phyloP scores from a whole-genome alignment of 2,113 vertebrate genomes.

The Tenebrosternarchus preto region DNA sequence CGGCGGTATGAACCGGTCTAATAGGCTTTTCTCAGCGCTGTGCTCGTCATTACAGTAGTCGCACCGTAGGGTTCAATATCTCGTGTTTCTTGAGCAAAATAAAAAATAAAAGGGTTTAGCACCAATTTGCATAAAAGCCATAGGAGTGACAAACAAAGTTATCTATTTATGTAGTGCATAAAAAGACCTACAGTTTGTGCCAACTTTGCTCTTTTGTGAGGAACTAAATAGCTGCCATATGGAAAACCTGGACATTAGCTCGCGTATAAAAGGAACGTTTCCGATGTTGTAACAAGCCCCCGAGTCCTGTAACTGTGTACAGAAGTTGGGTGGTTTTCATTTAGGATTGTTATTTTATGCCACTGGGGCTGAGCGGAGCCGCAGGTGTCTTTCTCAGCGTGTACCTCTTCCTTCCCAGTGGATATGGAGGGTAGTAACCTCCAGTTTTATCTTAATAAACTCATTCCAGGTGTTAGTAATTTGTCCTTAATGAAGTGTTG shows the following conservation, averaged over 20 bases:
- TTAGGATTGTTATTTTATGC: conserved; percentile 41
- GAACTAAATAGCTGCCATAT: conserved; percentile 20
- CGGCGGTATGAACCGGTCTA: conserved; percentile 13
- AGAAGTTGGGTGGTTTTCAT: conserved; percentile 46
- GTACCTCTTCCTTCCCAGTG: conserved; percentile 49
- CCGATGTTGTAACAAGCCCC: conserved; percentile 29
- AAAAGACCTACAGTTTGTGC: not conserved
- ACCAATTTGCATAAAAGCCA: not conserved
- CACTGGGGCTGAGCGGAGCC: conserved; percentile 7
- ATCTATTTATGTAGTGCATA: not conserved
- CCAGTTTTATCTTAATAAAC: conserved; percentile 65
- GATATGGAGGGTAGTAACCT: conserved; percentile 56
- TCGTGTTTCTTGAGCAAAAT: not conserved
- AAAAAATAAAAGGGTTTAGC: not conserved
- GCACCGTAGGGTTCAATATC: conserved; percentile 10
- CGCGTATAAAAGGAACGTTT: conserved; percentile 33
- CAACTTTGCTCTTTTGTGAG: not conserved
- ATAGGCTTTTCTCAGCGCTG: conserved; percentile 24
- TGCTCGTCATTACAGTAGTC: not conserved
- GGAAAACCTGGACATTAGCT: conserved; percentile 19
- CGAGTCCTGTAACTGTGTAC: conserved; percentile 15
- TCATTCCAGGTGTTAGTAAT: conserved; percentile 70
- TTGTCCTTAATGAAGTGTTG: conserved; percentile 73
- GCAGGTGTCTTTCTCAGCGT: conserved; percentile 52
- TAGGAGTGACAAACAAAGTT: not conserved